These are phyloP conservation scores for Lontra canadensis DNA, from an alignment of 2,113 vertebrate genomes.

Conservation along the genomic window DNA sequence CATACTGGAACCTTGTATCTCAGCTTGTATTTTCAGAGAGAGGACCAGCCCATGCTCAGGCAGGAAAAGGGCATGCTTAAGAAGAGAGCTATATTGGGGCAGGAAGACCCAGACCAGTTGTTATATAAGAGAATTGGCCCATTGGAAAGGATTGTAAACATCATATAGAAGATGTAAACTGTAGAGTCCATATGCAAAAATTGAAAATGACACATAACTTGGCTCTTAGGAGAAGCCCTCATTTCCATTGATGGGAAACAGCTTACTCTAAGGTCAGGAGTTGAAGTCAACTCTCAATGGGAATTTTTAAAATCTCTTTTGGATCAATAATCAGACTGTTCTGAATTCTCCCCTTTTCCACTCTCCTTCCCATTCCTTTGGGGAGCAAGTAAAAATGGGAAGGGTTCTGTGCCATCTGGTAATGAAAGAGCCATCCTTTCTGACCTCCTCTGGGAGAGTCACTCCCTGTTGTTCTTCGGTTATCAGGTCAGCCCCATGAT, in stretches of 20 bases:
- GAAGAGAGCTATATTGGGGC: not conserved
- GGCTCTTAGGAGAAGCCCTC: not conserved
- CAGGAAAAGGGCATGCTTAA: not conserved
- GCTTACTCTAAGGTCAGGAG: not conserved
- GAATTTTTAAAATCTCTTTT: not conserved
- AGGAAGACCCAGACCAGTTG: not conserved
- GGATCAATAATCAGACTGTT: not conserved
- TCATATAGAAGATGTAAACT: not conserved
- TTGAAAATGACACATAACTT: not conserved
- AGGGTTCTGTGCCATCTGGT: not conserved
- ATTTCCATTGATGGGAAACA: not conserved
- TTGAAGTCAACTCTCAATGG: not conserved
- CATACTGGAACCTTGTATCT: not conserved
- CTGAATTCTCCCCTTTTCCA: not conserved
- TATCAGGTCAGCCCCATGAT: not conserved
- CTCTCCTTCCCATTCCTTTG: not conserved
- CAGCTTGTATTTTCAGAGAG: not conserved
- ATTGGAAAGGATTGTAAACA: not conserved
- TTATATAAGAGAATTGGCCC: not conserved
- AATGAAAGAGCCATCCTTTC: not conserved
- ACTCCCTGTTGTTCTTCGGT: not conserved
- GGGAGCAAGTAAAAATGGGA: not conserved
- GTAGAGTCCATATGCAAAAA: not conserved
- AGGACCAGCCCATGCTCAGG: not conserved
- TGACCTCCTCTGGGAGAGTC: not conserved